Conservation (phyloP, 2,797 vertebrate genomes). For the Emys orbicularis region DNA sequence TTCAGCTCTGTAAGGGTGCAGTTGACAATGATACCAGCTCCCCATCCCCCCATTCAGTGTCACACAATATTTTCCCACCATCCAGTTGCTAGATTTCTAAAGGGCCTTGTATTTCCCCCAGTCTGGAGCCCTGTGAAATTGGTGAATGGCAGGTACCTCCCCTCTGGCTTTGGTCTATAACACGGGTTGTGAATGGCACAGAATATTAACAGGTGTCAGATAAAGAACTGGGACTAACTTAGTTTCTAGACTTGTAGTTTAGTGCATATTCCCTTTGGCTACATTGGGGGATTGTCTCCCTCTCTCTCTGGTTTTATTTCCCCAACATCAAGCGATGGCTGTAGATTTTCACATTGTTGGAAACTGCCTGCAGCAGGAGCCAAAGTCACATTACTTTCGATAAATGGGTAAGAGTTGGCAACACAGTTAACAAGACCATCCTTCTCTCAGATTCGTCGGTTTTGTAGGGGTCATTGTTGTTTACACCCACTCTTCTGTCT, state of each 20-base stretch:
- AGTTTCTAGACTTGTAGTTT: not conserved
- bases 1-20: not conserved
- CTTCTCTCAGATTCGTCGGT: not conserved
- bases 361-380: not conserved
- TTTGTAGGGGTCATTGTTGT: not conserved
- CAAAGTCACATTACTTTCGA: rapidly evolving
- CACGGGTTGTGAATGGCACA: not conserved
- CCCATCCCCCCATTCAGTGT: not conserved
- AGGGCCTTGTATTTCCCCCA: not conserved
- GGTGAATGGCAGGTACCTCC: not conserved
- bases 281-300: not conserved
- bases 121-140: not conserved
- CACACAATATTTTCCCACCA: not conserved
- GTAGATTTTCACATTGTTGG: not conserved
- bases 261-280: not conserved
- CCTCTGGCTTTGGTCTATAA: not conserved
- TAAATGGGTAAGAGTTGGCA: not conserved
- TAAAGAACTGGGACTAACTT: not conserved
- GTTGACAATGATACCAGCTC: not conserved
- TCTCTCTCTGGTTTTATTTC: not conserved
- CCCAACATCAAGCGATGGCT: not conserved
- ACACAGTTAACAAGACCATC: not conserved
- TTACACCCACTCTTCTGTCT: not conserved
- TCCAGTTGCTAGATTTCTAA: not conserved
- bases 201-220: not conserved